Percentiles rank a stretch among this genome's conserved stretches.
These are phyloP conservation scores for Bothrops jararaca DNA, from an alignment of 2,113 vertebrate genomes.

Conservation along the genomic window DNA sequence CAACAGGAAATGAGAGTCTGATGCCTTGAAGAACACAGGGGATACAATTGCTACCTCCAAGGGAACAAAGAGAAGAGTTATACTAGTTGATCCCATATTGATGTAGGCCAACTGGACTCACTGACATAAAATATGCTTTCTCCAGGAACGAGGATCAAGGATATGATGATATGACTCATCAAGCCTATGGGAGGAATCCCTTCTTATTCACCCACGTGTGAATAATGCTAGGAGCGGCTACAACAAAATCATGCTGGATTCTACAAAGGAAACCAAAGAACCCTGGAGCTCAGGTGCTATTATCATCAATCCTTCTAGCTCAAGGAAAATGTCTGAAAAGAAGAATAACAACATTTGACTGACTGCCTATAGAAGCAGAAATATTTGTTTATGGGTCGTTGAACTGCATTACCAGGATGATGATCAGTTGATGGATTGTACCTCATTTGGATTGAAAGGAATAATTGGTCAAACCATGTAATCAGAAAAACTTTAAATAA, in stretches of 20 bases:
- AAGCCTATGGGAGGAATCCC: not conserved
- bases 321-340: not conserved
- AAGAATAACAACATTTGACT: not conserved
- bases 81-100: not conserved
- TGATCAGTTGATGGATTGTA: not conserved
- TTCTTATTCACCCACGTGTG: not conserved
- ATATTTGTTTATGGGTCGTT: not conserved
- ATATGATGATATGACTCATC: not conserved
- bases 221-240: not conserved
- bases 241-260: not conserved
- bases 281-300: not conserved
- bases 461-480: not conserved
- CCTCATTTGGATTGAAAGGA: not conserved
- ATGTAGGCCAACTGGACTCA: not conserved
- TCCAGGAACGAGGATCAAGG: not conserved
- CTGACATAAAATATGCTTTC: not conserved
- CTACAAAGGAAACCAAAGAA: not conserved
- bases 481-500: not conserved
- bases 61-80: not conserved
- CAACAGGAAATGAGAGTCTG: not conserved
- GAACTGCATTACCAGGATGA: not conserved
- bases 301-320: not conserved
- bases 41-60: not conserved
- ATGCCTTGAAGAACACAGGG: not conserved
- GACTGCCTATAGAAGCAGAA: not conserved